A percentile compares a stretch with the other conserved stretches of the same genome.
Evolutionary conservation across 1,140 invertebrate genomes (phyloP).

Genomic region (Oryzaephilus surinamensis): DNA sequence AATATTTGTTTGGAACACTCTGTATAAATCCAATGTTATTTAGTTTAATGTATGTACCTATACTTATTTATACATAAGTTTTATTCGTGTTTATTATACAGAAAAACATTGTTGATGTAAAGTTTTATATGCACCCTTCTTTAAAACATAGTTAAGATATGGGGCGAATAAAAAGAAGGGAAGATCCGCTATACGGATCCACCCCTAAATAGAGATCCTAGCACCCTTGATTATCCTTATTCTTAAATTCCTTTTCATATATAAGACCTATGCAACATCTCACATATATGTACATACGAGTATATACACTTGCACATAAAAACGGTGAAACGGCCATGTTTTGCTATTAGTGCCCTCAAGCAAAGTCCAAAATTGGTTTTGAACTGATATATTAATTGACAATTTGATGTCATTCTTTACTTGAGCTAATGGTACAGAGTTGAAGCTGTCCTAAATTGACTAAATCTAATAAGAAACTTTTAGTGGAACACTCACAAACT

Average conservation of each 20-base stretch:
- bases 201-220: slow-evolving; percentile 13
- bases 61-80: too few species aligned
- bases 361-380: slow-evolving; percentile 26
- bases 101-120: too few species aligned
- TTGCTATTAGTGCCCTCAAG: slow-evolving; percentile 17
- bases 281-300: too few species aligned
- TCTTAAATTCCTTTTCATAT: too few species aligned
- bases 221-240: slow-evolving; percentile 26
- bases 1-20: too few species aligned
- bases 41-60: too few species aligned
- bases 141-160: too few species aligned
- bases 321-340: slow-evolving; percentile 21
- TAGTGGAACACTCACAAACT: too few species aligned
- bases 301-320: too few species aligned
- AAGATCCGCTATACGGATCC: slow-evolving; percentile 18
- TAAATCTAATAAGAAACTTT: slow-evolving; percentile 29
- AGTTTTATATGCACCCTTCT: too few species aligned
- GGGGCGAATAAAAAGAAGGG: slow-evolving; percentile 13
- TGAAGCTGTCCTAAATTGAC: slow-evolving; percentile 29
- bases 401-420: slow-evolving; percentile 31
- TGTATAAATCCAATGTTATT: too few species aligned
- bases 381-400: slow-evolving; percentile 31
- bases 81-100: too few species aligned
- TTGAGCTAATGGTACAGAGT: slow-evolving; percentile 25
- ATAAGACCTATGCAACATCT: slow-evolving; percentile 14